Evolutionary conservation across 92 coral and sea anemone genomes (phyloP).

Genomic region (Galaxea fascicularis): DNA sequence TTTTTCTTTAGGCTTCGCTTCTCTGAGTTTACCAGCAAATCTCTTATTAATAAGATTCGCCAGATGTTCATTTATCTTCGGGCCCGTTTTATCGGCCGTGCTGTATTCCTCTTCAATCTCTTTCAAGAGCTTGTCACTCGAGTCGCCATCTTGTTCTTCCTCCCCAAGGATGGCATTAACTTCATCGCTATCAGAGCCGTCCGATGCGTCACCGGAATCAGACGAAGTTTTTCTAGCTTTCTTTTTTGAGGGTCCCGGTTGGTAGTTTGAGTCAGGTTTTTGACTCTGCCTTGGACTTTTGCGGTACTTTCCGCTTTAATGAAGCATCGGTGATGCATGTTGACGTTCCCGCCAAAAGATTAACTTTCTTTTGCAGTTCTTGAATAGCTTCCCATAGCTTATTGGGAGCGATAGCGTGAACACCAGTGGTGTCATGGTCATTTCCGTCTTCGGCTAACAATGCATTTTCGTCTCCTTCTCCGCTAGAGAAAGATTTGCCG

Average conservation of each 20-base stretch:
- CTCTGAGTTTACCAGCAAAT: constrained; percentile 50
- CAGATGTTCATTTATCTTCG: constrained; percentile 40
- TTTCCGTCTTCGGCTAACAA: constrained; percentile 12
- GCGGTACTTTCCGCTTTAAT: constrained; percentile 24
- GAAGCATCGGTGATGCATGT: constrained; percentile 34
- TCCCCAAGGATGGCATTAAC: constrained; percentile 22
- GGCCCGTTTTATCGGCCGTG: constrained; percentile 54
- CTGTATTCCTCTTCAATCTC: constrained; percentile 55
- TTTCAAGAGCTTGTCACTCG: too few species aligned
- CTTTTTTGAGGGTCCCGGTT: constrained; percentile 38
- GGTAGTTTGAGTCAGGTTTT: constrained; percentile 38
- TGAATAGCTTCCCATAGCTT: constrained; percentile 26
- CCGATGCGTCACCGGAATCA: too few species aligned
- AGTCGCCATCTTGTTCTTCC: constrained; percentile 45
- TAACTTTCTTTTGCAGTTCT: constrained; percentile 33
- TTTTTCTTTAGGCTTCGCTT: constrained; percentile 59
- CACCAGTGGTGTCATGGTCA: constrained; percentile 35
- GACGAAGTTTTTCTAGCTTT: constrained; percentile 17
- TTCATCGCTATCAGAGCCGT: too few species aligned
- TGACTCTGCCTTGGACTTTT: constrained; percentile 7
- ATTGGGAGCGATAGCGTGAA: neutral
- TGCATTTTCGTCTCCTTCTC: too few species aligned
- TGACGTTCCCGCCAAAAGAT: constrained; percentile 42
- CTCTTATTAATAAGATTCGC: constrained; percentile 55
- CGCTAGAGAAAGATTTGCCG: neutral